A percentile compares a stretch with the other conserved stretches of the same genome.
Conservation (phyloP, 2,888 invertebrate genomes). For the Cheiracanthium punctorium region DNA sequence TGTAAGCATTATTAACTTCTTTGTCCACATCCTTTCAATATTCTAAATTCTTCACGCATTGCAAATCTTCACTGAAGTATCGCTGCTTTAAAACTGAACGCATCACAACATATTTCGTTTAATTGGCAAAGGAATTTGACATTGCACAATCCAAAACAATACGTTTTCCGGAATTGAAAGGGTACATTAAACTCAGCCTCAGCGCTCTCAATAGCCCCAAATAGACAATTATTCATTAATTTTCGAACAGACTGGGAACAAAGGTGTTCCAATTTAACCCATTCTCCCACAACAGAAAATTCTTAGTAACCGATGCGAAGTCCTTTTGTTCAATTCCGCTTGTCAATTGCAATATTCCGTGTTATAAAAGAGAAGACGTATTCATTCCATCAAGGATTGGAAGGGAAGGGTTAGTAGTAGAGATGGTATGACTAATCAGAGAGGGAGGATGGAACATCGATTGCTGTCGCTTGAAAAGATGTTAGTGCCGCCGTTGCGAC, state of each 20-base stretch:
- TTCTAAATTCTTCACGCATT: no score
- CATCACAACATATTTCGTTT: no score
- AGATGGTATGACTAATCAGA: conserved; percentile 56
- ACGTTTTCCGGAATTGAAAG: background rate
- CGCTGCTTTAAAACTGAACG: no score
- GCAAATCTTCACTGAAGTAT: no score
- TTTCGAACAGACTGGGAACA: background rate
- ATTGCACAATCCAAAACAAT: background rate
- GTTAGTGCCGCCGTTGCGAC: background rate
- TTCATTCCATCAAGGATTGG: background rate
- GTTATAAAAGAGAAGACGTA: conserved; percentile 20
- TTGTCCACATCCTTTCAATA: no score
- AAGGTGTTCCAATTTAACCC: background rate
- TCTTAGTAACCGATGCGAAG: background rate
- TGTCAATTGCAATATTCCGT: conserved; percentile 51
- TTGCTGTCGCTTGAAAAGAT: conserved; percentile 23
- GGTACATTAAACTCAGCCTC: background rate
- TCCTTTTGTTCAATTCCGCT: conserved; percentile 4
- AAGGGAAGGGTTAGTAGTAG: background rate
- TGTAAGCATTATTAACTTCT: no score
- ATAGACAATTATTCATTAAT: background rate
- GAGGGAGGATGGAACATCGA: conserved; percentile 42
- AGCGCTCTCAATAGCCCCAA: background rate
- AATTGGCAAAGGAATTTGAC: no score
- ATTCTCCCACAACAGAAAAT: background rate